These are phyloP conservation scores for Cordilura impudica DNA, from an alignment of 2,888 invertebrate genomes.

Conservation along the genomic window DNA sequence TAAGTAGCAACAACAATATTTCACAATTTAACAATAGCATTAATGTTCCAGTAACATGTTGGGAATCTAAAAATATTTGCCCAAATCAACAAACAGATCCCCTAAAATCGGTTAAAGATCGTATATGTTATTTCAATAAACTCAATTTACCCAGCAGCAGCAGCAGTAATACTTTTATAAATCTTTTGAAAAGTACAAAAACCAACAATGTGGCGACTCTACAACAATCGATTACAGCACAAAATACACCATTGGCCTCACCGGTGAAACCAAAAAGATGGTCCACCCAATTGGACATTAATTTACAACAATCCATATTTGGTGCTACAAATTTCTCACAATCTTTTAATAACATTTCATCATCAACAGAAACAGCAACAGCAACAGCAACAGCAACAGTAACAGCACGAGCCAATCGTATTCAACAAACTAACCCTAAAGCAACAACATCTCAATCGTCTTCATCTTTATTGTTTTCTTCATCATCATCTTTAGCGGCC, in stretches of 20 bases:
- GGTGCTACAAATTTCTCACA: not conserved
- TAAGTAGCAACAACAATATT: not conserved
- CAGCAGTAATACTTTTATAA: slow-evolving; percentile 37
- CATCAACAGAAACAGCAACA: slow-evolving; percentile 32
- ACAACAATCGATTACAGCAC: not conserved
- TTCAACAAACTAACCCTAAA: not conserved
- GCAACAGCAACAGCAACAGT: slow-evolving; percentile 60
- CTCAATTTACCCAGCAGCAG: not conserved
- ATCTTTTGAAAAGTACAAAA: slow-evolving; percentile 47
- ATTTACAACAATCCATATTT: slow-evolving; percentile 2
- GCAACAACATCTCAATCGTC: not conserved
- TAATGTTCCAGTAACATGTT: not conserved
- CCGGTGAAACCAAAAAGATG: slow-evolving; percentile 34
- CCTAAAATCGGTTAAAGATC: slow-evolving; percentile 38
- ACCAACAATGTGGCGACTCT: slow-evolving; percentile 20
- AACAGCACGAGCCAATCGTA: not conserved
- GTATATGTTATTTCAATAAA: slow-evolving; percentile 42
- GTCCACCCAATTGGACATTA: slow-evolving; percentile 25
- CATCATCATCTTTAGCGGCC: not conserved
- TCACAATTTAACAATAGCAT: not conserved
- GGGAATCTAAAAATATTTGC: not conserved
- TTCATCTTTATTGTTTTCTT: not conserved
- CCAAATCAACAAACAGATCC: not conserved
- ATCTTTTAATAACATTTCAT: not conserved
- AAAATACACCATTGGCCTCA: not conserved